Evolutionary conservation across 2,888 invertebrate species (phyloP).

Genomic region (Helleia helle): DNA sequence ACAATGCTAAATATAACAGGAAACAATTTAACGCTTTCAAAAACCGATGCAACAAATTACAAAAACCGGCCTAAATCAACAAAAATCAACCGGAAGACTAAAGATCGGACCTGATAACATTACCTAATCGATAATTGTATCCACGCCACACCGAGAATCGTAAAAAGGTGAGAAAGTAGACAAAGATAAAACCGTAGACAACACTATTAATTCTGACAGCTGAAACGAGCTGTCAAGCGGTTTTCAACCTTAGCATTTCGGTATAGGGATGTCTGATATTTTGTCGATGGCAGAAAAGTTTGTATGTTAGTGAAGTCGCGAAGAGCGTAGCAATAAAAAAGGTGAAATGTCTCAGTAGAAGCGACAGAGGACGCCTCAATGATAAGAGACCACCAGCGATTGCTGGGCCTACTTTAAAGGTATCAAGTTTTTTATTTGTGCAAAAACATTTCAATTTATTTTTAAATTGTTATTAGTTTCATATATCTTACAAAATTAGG

Average conservation of each 20-base stretch:
- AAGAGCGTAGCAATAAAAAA: conserved; percentile 69
- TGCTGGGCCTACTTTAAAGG: conserved; percentile 49
- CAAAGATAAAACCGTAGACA: conserved; percentile 58
- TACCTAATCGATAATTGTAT: conserved; percentile 74
- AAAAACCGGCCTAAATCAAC: conserved; percentile 55
- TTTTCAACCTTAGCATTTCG: conserved; percentile 13
- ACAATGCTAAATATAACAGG: conserved; percentile 30
- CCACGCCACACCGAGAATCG: conserved; percentile 67
- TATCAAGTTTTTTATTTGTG: conserved; percentile 18
- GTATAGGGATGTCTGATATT: conserved; percentile 12
- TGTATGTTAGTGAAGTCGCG: conserved; percentile 52
- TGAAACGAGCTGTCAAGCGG: conserved; percentile 8
- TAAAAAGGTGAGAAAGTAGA: conserved; percentile 72
- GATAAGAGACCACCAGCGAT: conserved; percentile 68
- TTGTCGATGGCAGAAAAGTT: conserved; percentile 14
- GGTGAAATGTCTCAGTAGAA: conserved; percentile 71
- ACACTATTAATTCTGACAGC: conserved; percentile 5
- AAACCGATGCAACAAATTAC: conserved; percentile 47
- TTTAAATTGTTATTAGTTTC: too few relatives aligned
- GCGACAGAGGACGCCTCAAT: conserved; percentile 56
- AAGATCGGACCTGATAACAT: conserved; percentile 65
- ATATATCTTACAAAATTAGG: too few relatives aligned
- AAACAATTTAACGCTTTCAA: conserved; percentile 32
- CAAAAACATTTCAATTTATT: conserved; percentile 10
- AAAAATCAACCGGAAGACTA: conserved; percentile 69